Percentiles rank a stretch among this genome's conserved stretches.
phyloP scores from a whole-genome alignment of 2,113 vertebrate genomes.

The Zosterops lateralis region DNA sequence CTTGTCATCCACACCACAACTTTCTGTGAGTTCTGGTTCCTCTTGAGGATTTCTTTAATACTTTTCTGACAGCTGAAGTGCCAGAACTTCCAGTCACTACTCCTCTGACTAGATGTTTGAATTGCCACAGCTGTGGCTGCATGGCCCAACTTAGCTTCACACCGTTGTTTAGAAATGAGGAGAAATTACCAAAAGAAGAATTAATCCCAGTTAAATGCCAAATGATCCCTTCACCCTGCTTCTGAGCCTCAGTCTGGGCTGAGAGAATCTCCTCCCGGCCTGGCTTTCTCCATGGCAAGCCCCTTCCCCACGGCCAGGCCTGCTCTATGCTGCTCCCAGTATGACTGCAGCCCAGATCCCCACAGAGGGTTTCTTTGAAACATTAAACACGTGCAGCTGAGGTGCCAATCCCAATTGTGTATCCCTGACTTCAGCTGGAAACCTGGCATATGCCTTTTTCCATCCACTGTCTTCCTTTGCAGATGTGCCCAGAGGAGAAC shows the following conservation, averaged over 20 bases:
- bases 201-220: neutral
- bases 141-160: neutral
- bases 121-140: neutral
- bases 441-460: neutral
- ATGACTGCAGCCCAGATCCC: neutral
- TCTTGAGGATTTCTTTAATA: neutral
- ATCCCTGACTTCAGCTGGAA: neutral
- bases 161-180: neutral
- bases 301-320: neutral
- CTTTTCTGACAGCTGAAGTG: neutral
- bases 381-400: rapidly evolving
- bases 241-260: neutral
- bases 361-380: no score
- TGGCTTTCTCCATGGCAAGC: neutral
- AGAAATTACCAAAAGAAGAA: neutral
- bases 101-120: neutral
- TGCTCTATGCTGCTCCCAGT: neutral
- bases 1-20: neutral
- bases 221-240: neutral
- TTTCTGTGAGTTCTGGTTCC: neutral
- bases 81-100: neutral
- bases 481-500: neutral
- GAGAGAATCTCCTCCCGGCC: neutral
- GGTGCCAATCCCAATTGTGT: neutral
- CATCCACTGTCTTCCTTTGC: neutral